Evolutionary conservation across 2,888 invertebrate genomes (phyloP), one percentile per base, ranked within the genome.

Genomic region (Ligdia adustata): DNA sequence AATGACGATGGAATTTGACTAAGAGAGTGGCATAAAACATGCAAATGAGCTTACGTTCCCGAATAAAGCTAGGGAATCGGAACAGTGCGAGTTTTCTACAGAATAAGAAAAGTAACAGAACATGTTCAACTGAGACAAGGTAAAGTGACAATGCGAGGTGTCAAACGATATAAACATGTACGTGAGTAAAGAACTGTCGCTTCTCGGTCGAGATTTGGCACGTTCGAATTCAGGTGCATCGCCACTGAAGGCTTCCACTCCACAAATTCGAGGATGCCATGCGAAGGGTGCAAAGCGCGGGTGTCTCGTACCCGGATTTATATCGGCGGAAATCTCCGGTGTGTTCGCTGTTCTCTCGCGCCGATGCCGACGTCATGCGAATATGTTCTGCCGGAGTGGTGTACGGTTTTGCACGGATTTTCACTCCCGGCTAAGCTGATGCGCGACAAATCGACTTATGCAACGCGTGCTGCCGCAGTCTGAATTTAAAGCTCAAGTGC

Each of bases 281-380:
- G 51, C 73, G 72, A 69, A 71, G 75, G 66, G 72, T 67, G 73
- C 75, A 79, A 77, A 76, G 78, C 72, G 72, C 69, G 72, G 77
- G 72, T 80, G 82, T 81, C 79, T 74, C 76, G 71, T 74, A 69
- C 74, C 70, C 70, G 78, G 82, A 85, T 86, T 85, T 86, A 86
- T 83, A 84, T 80, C 77, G 75, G 77, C 69, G 79, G 75, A 80
- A 81, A 83, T 82, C 80, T 80, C 79, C 71, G 74, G 70, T 74
- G 72, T 78, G 78, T 79, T 83, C 82, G 79, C 80, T 79, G 77
- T 82, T 82, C 82, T 79, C 79, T 77, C 68, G 75, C 71, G 77
- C 73, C 39, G 39, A 67, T 72, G 71, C 66, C 69, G 67, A 62
- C 58, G 67, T 64, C 60, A 70, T 76, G 79, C 79, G 80, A 82